These are phyloP conservation scores for Paracentrotus lividus DNA, from an alignment of 53 echinoderm and acorn worm species.

Conservation along the genomic window DNA sequence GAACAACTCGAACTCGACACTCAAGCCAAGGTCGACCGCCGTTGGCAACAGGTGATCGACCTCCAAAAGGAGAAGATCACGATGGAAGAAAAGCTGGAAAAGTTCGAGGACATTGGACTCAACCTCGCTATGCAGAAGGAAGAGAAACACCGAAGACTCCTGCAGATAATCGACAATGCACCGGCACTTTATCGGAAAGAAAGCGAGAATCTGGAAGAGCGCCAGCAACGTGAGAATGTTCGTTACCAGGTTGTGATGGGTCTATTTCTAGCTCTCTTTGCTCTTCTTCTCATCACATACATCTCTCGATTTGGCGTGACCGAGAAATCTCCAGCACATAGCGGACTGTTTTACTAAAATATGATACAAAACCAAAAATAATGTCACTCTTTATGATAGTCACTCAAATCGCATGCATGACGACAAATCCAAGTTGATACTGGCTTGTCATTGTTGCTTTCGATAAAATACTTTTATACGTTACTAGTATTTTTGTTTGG, in stretches of 20 bases:
- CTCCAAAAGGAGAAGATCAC: conserved; percentile 25
- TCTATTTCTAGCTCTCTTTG: conserved; percentile 1
- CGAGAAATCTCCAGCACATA: neutral
- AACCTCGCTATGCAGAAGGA: conserved; percentile 56
- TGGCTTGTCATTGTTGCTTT: too few relatives aligned
- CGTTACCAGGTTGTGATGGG: conserved; percentile 40
- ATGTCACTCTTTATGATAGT: too few relatives aligned
- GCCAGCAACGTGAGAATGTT: conserved; percentile 47
- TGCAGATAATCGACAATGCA: conserved; percentile 30
- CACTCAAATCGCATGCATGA: too few relatives aligned
- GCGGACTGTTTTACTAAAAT: neutral
- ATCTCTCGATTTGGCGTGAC: neutral
- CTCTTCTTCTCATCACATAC: neutral
- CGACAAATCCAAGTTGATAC: too few relatives aligned
- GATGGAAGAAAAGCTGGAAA: conserved; percentile 45
- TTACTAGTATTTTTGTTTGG: too few relatives aligned
- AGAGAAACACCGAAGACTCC: conserved; percentile 37
- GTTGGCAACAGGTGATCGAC: neutral
- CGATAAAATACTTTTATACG: too few relatives aligned
- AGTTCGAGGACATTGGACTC: conserved; percentile 24
- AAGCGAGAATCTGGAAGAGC: conserved; percentile 45
- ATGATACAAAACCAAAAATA: neutral
- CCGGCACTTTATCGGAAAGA: conserved; percentile 53
- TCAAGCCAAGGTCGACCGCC: neutral
- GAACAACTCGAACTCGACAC: neutral